Conservation (phyloP, 1,140 invertebrate species). For the Pantala flavescens region DNA sequence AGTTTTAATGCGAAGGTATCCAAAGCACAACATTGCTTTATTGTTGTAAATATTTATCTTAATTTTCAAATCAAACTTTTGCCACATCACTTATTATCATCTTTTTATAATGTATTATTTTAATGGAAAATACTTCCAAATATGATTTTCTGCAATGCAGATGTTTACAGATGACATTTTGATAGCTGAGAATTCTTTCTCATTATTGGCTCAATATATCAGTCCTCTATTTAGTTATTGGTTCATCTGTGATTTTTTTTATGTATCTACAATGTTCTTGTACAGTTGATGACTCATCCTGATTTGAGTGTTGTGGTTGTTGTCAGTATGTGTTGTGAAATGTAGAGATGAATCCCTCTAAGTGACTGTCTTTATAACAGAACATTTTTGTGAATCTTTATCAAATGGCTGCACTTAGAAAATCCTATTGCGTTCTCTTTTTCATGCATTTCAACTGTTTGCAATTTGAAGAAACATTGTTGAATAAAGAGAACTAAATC, state of each 20-base stretch:
- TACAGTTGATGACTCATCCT: background rate
- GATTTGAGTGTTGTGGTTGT: background rate
- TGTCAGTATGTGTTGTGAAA: background rate
- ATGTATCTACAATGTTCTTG: background rate
- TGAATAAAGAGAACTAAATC: no score
- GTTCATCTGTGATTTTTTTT: slow-evolving; percentile 1
- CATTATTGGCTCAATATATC: background rate
- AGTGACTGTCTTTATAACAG: background rate
- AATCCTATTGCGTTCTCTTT: no score
- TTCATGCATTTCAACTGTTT: no score
- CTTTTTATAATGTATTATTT: background rate
- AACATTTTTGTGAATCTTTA: no score
- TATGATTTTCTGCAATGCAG: background rate
- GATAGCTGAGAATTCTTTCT: background rate
- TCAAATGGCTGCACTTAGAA: no score
- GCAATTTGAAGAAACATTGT: no score
- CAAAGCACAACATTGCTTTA: no score
- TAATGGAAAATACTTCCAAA: background rate
- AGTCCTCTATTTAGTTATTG: background rate
- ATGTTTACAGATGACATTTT: background rate
- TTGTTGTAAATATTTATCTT: background rate
- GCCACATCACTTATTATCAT: background rate
- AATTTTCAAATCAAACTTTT: background rate
- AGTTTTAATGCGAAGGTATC: background rate
- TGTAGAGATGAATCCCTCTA: background rate